Evolutionary conservation across 64 coral and sea anemone genomes (phyloP), one percentile per base, ranked within the genome.

Genomic region (Montipora efflorescens): DNA sequence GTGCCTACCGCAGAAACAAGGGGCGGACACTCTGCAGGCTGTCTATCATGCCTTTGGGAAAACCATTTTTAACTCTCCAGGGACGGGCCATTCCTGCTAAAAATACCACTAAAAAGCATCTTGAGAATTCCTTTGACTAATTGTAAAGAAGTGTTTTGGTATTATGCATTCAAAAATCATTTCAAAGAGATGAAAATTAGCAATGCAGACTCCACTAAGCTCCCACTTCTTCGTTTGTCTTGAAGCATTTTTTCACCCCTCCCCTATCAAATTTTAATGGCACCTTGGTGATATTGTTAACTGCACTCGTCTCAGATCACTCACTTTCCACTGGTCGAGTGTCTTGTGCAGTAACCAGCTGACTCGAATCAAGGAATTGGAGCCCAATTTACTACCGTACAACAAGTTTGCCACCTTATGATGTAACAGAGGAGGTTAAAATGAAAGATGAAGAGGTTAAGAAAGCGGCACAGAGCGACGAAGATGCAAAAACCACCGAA

Each of bases 371-470:
- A 72, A 50, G 82, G 82, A 72, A 47, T 86, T 86, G 66, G 82
- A n/a, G 50, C 79, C 81, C 80, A 61, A 85, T 90, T 94, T 79
- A 67, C 89, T 53, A 90, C 83, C 92, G 45, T 82, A 75, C 79
- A 87, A 91, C 25, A 52, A 19, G 71, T 77, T 94, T 28, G 11
- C 83, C 79, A 92, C 86, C 75, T 93, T 87, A 94, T 85, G 79
- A 91, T 98, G 93, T 86, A 95, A 85, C 73, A 80, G 93, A 91
- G 81, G 91, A 68, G 53, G 94, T 98, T 93, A 98, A 98, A 98
- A 98, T 98, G 96, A 98, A 95, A 98, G 96, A 95, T 95, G 96
- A 98, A 77, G 96, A 94, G 89, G 90, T 79, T 84, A 94, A 98
- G 80, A 94, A 93, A 98, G 87, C 89, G 61, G 82, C 86, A 28